Evolutionary conservation across 2,113 vertebrate species (phyloP).

Genomic region (Tiliqua scincoides): DNA sequence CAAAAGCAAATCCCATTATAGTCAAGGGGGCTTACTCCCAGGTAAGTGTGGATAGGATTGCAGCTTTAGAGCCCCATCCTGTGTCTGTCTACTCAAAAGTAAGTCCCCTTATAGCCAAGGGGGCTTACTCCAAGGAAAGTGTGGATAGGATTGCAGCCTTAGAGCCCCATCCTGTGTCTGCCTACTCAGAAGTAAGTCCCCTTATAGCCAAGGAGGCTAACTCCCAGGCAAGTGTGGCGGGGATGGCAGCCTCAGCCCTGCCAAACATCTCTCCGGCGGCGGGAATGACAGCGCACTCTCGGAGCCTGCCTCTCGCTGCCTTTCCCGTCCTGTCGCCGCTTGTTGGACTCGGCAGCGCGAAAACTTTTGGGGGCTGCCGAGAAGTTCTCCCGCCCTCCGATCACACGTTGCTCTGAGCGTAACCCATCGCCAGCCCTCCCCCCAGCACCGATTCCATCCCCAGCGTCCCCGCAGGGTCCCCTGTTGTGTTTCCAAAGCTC

Average conservation of each 20-base stretch:
- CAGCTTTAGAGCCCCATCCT: no score
- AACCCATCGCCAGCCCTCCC: neutral
- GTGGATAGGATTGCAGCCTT: no score
- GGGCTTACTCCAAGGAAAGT: no score
- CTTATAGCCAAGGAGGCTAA: no score
- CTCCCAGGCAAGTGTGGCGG: no score
- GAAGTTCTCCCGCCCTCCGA: neutral
- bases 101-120: no score
- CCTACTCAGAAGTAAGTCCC: no score
- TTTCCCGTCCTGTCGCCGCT: neutral
- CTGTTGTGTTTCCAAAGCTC: constrained; percentile 14
- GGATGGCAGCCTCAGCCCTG: neutral
- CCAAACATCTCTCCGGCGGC: constrained; percentile 24
- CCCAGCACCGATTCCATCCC: neutral
- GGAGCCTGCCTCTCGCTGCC: neutral
- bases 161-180: no score
- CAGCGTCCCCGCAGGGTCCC: constrained; percentile 25
- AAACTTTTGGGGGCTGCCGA: neutral
- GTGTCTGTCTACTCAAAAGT: no score
- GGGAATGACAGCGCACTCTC: constrained; percentile 55
- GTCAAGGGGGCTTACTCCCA: no score
- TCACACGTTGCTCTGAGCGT: neutral
- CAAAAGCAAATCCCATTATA: no score
- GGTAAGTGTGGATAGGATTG: no score
- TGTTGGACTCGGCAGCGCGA: neutral